phyloP scores from a whole-genome alignment of 1,140 invertebrate genomes.

The Colletes gigas region DNA sequence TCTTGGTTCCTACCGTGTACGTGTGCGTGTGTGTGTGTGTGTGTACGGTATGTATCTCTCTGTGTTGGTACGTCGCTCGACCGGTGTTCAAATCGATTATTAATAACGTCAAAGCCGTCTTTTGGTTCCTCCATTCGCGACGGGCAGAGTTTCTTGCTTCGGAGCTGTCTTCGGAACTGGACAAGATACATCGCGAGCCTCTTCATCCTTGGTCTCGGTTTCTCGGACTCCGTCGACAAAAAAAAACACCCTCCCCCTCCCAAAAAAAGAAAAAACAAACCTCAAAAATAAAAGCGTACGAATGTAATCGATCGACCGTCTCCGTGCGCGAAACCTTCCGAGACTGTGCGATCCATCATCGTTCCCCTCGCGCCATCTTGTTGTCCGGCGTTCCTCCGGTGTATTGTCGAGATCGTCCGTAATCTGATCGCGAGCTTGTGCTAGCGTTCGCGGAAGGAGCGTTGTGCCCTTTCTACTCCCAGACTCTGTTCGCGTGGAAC shows the following conservation, averaged over 20 bases:
- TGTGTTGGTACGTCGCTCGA: background rate
- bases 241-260: background rate
- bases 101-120: background rate
- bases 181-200: background rate
- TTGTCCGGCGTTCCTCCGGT: background rate
- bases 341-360: background rate
- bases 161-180: background rate
- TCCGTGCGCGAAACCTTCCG: background rate
- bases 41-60: too few relatives aligned
- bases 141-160: background rate
- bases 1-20: background rate
- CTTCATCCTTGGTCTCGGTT: background rate
- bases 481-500: background rate
- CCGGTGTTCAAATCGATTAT: background rate
- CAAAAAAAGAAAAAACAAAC: too few relatives aligned
- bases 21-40: background rate
- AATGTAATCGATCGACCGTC: slow-evolving; percentile 21
- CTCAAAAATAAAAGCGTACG: slow-evolving; percentile 5
- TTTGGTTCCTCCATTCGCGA: slow-evolving; percentile 5
- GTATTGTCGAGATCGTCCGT: slow-evolving; percentile 26
- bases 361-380: too few relatives aligned
- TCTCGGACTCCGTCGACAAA: background rate
- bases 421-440: slow-evolving; percentile 19
- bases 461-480: background rate
- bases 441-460: background rate